Evolutionary conservation across 2,113 vertebrate genomes (phyloP), one percentile per base, ranked within the genome.

Genomic region (Mesitornis unicolor): DNA sequence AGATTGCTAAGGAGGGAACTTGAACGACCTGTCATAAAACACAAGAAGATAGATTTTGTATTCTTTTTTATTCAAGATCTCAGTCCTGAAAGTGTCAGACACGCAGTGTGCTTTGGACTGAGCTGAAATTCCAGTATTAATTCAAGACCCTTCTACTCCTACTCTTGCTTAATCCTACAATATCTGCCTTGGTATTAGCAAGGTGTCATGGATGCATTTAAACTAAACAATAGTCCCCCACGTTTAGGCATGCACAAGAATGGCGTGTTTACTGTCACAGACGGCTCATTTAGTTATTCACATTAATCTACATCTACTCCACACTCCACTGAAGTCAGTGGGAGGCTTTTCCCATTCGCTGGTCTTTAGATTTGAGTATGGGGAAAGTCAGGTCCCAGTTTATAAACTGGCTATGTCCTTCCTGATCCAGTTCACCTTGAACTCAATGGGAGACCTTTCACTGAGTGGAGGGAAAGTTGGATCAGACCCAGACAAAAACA

Each of bases 381-480:
- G 15, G 57, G 57, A 43, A 82, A 47, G 26, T 48, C 7, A 9
- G 25, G 10, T 65, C 48, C n/a, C 45, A 33, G 26, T 67, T 84
- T 29, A 60, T 59, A 79, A 90, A 74, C 64, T 84, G 73, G 5
- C 47, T 94, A 25, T 74, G 63, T 47, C 53, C 75, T 70, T 87
- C 50, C 56, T 77, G 14, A 51, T 73, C 63, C 40, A 59, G 6
- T 86, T 93, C 91, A 91, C 89, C 78, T 77, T 88, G 75, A 93
- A 54, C 43, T 73, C 54, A 47, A 1, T 16, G 24, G 42, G 45
- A 80, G 33, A 53, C 78, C 33, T 88, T 83, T 40, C 42, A 31
- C 16, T 28, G 36, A 67, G 42, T n/a, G 10, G 63, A 25, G 76
- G 21, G n/a, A 65, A 73, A 83, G 59, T 14, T 94, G 90, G 68